Conservation (phyloP, 2,113 vertebrate species). For the Chloropsis cyanopogon region DNA sequence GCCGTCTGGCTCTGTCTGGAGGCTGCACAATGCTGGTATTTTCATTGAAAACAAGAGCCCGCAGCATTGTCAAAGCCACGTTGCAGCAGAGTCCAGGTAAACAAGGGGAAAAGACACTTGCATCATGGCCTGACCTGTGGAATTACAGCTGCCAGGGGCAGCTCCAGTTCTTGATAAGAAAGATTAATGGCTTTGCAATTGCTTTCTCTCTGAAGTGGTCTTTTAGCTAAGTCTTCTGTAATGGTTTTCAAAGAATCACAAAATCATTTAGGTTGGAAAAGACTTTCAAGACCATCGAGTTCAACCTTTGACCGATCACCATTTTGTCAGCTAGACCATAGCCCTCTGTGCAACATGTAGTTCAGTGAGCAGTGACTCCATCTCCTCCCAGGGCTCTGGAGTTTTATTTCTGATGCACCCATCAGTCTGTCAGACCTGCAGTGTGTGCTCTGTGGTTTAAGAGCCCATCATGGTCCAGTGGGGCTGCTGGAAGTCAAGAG, state of each 20-base stretch:
- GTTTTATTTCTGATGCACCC: background rate
- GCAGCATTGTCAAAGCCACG: background rate
- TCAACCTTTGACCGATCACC: background rate
- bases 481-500: background rate
- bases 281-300: background rate
- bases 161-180: background rate
- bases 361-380: background rate
- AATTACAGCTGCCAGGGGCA: background rate
- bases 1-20: constrained; percentile 22
- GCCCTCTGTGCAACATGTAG: background rate
- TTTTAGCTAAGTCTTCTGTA: background rate
- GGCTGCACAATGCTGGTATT: constrained; percentile 27
- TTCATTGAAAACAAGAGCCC: background rate
- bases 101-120: background rate
- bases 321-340: background rate
- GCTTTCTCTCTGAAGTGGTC: background rate
- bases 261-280: background rate
- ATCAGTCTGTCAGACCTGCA: background rate
- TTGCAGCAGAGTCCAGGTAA: constrained; percentile 8
- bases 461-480: background rate
- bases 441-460: background rate
- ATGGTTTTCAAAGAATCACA: background rate
- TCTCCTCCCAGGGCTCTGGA: background rate
- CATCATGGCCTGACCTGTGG: background rate
- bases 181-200: background rate